Evolutionary conservation across 2,797 vertebrate genomes (phyloP).

Genomic region (Myiothlypis coronata): DNA sequence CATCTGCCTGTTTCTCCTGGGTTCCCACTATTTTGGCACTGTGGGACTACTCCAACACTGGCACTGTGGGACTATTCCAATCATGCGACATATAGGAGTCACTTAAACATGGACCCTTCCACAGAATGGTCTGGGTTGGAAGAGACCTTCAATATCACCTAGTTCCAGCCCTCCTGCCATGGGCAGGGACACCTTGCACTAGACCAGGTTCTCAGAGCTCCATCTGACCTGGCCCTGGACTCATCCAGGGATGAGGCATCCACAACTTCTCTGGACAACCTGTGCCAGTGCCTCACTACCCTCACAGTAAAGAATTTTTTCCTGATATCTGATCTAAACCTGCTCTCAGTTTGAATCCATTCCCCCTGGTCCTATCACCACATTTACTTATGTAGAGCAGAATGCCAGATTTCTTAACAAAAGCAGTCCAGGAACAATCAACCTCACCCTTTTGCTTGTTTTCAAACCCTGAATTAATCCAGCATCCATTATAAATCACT

Average conservation of each 20-base stretch:
- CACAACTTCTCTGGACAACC: neutral
- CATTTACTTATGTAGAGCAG: neutral
- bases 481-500: constrained; percentile 2
- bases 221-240: neutral
- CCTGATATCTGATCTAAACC: neutral
- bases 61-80: neutral
- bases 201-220: neutral
- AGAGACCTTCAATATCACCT: neutral
- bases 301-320: neutral
- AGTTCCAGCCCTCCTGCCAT: neutral
- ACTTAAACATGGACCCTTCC: neutral
- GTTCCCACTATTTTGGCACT: neutral
- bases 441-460: neutral
- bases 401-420: constrained; percentile 8
- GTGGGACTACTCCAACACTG: neutral
- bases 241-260: neutral
- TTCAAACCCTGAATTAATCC: neutral
- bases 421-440: constrained; percentile 5
- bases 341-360: neutral
- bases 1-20: neutral
- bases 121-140: neutral
- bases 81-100: neutral
- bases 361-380: neutral
- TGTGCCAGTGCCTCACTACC: neutral
- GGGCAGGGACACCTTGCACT: neutral